Base-by-base conservation (phyloP, 2,113 vertebrate species). In the Otocyon megalotis region DNA sequence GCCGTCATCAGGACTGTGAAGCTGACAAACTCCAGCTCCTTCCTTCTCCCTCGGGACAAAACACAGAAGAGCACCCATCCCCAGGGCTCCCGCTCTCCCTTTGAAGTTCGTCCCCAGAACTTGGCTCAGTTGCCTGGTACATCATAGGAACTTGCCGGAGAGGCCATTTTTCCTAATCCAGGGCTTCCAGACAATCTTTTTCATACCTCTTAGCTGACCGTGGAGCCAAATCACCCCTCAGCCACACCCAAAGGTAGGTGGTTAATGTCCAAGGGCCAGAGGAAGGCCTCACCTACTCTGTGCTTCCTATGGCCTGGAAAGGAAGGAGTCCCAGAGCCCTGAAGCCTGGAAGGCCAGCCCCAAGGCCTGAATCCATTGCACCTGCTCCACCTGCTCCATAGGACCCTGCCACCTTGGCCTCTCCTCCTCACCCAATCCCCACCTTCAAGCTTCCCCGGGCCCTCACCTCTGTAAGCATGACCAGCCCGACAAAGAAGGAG, bases 401-500 rank as follows among this genome's bases (percentile, higher is more conserved):
- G 43, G 43, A 43, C 43, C 43, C 43, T 43, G 43, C 43, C 24
- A 2, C 28, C 22, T 16, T 16, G 13, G 11, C 69, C 83, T 53
- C 20, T n/a, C 81, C 8, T 35, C 69, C 22, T 17, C 54, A 0
- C 24, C 5, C 0, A 3, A 19, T 1, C 72, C 9, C 37, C 43
- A 37, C 50, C 84, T 16, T 2, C 13, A 5, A 13, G 48, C 69
- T 30, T 17, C 88, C 88, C 87, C 8, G 26, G 88, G 10, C 28
- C 15, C 98, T 37, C 98, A 99, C 99, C 99, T 99, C 99, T 60
- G 99, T 99, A 92, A 99, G 98, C 99, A 99, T 99, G 98, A 99
- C 97, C 92, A 99, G 98, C n/a, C 99, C 99, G 0, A 99, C 97
- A 7, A 99, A 98, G 95, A 99, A 99, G 32, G 99, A 99, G 94